Base-by-base conservation (phyloP, 1,140 invertebrate genomes). In the Lycorma delicatula region DNA sequence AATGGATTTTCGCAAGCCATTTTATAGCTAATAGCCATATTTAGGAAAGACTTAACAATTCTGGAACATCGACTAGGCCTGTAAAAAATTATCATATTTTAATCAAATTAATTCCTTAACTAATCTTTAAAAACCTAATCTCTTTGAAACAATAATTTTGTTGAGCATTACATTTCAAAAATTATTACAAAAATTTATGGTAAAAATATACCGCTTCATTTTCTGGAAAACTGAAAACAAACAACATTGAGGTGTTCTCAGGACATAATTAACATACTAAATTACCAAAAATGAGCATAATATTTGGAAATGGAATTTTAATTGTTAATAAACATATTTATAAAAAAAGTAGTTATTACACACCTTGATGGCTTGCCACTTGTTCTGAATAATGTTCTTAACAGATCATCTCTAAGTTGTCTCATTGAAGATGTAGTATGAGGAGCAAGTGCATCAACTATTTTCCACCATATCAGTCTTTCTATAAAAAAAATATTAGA, bases 381-480 rank as follows among this genome's bases (percentile, higher is more conserved):
- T 16, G 3, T 59, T 48, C 38, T 62, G 34, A 59, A 63, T 12
- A 63, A 22, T 1, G 61, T 51, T 54, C 59, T 51, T 36, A 59
- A 60, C 13, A 56, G 49, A 7, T 59, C 58, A 44, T 63, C 61
- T 48, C 53, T 60, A 18, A 63, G 44, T 22, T 29, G 28, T n/a
- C 63, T 52, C 54, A 65, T 38, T 13, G 61, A 47, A 1, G 55
- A 36, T 1, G 61, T 61, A 7, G 64, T 60, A 34, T 65, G 62
- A 2, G 61, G 57, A 1, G 54, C 47, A 47, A 63, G 34, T 1
- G 61, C 23, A 18, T 63, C 56, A n/a, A 65, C 58, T 6, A 65
- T 47, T 38, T 54, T 54, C 64, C 64, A 65, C 64, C 64, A 65
- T 9, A 65, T 54, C 29, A 61, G 59, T 26, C 64, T 44, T 27